Base-by-base conservation (phyloP, 23 tunicate genomes). In the Botrylloides violaceus region DNA sequence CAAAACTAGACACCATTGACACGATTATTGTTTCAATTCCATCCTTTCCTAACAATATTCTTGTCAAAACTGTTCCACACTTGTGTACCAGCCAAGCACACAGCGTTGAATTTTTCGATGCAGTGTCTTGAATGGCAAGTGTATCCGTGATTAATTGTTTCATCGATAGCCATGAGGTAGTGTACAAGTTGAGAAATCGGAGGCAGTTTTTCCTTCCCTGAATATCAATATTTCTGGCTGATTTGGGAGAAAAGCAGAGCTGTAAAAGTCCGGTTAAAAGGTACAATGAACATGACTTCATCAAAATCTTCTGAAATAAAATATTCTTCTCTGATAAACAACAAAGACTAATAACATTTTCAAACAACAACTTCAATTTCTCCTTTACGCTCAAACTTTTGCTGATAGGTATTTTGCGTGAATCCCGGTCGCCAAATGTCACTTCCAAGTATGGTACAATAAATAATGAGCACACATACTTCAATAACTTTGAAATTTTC, bases 201-300 rank as follows among this genome's bases (percentile, higher is more conserved):
- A 68, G 29, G 37, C 74, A 68, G 7, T 4, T 23, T 68, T 68
- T 68, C 7, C 74, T 35, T 36, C 37, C 58, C 26, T 38, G 1
- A 9, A 68, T 12, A 6, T 68, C 74, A 5, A 68, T 20, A 9
- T 24, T 19, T 68, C 58, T 18, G 9, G 74, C 58, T 4, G 74
- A 68, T 24, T 24, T 68, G 7, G 74, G 57, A 21, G 74, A 68
- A 22, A 68, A 68, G 47, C 74, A 68, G 9, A 68, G 25, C n/a
- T 68, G 74, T n/a, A 68, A 15, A 15, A 43, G 53, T 7, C 12
- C 53, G 15, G 9, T 43, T 15, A 43, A 43, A 7, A 43, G 15
- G 53, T 43, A 43, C 53, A 43, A 7, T 43, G 53, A 43, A 9
- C 12, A 43, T 7, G 53, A 43, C 53, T 43, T 9, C 53, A 43